These are phyloP conservation scores for Mya arenaria DNA, from an alignment of 1,140 invertebrate species.

Conservation along the genomic window DNA sequence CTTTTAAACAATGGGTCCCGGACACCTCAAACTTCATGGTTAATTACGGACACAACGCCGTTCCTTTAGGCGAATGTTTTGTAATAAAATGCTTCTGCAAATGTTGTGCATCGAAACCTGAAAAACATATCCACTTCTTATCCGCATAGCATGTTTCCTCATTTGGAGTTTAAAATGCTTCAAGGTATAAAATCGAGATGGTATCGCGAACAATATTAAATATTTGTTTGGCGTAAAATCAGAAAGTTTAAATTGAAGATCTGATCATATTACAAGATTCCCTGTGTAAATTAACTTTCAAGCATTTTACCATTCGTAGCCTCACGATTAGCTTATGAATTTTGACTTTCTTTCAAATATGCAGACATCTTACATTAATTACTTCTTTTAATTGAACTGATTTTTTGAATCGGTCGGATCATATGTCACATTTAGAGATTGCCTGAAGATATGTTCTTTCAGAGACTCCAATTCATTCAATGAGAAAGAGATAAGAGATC, in stretches of 20 bases:
- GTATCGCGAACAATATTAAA: slow-evolving; percentile 34
- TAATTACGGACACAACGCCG: background rate
- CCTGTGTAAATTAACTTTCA: slow-evolving; percentile 33
- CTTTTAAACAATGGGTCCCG: too few species aligned
- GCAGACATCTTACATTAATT: slow-evolving; percentile 11
- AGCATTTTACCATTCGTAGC: slow-evolving; percentile 14
- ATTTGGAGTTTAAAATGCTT: too few species aligned
- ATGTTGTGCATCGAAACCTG: background rate
- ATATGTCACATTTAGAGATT: background rate
- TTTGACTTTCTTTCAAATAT: slow-evolving; percentile 45
- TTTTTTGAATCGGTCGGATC: background rate
- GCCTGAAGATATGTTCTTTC: background rate
- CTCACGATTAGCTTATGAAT: slow-evolving; percentile 26
- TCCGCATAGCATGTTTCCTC: too few species aligned
- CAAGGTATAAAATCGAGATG: too few species aligned
- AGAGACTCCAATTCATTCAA: background rate
- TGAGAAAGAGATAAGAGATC: background rate
- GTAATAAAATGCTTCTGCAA: background rate
- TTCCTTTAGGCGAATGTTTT: background rate
- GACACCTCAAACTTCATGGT: too few species aligned
- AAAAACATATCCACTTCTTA: background rate
- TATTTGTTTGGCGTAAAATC: slow-evolving; percentile 32
- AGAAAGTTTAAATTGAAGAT: slow-evolving; percentile 21
- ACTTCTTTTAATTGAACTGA: slow-evolving; percentile 27
- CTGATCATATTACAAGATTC: slow-evolving; percentile 8